A percentile compares a stretch with the other conserved stretches of the same genome.
These are phyloP conservation scores for Myotis yumanensis DNA, from an alignment of 2,113 vertebrate genomes.

Conservation along the genomic window DNA sequence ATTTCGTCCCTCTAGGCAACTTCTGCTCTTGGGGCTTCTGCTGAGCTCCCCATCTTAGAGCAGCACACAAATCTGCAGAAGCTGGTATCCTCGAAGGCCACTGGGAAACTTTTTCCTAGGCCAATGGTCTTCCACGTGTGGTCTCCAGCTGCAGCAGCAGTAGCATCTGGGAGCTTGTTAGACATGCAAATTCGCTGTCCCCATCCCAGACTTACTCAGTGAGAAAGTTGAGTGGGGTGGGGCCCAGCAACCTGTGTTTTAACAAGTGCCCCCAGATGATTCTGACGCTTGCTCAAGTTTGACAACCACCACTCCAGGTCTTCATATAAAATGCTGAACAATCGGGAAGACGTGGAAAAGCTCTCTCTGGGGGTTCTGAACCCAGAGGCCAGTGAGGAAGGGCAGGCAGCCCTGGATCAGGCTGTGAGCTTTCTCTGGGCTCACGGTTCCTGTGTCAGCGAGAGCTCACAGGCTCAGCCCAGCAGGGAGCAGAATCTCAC, in stretches of 20 bases:
- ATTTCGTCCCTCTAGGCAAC: neutral
- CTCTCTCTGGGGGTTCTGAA: neutral
- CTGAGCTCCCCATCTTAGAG: neutral
- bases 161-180: neutral
- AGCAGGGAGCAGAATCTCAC: too few relatives aligned
- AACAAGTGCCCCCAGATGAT: neutral
- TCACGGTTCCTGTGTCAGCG: neutral
- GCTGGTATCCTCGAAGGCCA: neutral
- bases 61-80: neutral
- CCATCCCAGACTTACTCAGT: neutral
- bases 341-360: neutral
- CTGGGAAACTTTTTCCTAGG: neutral
- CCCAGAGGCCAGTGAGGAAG: neutral
- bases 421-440: neutral
- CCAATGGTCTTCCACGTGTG: neutral
- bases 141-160: neutral
- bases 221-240: neutral
- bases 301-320: neutral
- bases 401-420: neutral
- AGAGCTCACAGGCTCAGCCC: neutral
- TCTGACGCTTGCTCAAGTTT: neutral
- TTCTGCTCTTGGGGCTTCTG: neutral
- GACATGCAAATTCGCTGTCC: neutral
- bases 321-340: neutral
- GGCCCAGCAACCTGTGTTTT: neutral